Base-by-base conservation (phyloP, 2,797 vertebrate genomes). In the Danio tinwini region DNA sequence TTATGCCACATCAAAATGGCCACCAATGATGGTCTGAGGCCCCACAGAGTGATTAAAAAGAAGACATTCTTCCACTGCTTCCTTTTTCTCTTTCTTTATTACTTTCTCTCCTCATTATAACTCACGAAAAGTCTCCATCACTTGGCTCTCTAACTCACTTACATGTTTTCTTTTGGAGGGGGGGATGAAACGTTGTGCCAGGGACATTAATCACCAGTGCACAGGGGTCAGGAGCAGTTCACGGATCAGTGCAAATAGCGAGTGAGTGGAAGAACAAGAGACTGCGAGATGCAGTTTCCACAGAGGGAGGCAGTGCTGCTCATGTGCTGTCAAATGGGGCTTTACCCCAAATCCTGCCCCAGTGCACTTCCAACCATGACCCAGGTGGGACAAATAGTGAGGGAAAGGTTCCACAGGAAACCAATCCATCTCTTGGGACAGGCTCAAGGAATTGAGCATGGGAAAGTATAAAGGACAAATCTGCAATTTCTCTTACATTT, bases 141-240 rank as follows among this genome's bases (percentile, higher is more conserved):
- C 75, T 81, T 74, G 58, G 75, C 74, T 87, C 83, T 78, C 55
- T 64, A 71, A 59, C 71, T 63, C 71, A 44, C 72, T 42, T 80
- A 53, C 11, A 16, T 50, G 68, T 72, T 53, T 37, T 50, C 42
- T 81, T 85, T 74, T 82, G 87, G 72, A 90, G 86, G 87, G 82
- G 82, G 85, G 89, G 86, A 64, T 81, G 85, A 90, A 80, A 83
- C 80, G 80, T 62, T 81, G 82, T 82, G 82, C 77, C 80, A 74
- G 83, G 75, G 59, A 84, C 89, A 90, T 93, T 88, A 87, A 90
- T 93, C 91, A 93, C 85, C 78, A 85, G 87, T 86, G 82, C 21
- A 69, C 85, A 13, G 84, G 87, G 91, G 91, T 93, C 92, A 91
- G 84, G 80, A 21, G 83, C 83, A 91, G 92, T 90, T 93, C 91